These are phyloP conservation scores for Spinus olivaceus DNA, from an alignment of 2,797 vertebrate genomes.

Conservation along the genomic window DNA sequence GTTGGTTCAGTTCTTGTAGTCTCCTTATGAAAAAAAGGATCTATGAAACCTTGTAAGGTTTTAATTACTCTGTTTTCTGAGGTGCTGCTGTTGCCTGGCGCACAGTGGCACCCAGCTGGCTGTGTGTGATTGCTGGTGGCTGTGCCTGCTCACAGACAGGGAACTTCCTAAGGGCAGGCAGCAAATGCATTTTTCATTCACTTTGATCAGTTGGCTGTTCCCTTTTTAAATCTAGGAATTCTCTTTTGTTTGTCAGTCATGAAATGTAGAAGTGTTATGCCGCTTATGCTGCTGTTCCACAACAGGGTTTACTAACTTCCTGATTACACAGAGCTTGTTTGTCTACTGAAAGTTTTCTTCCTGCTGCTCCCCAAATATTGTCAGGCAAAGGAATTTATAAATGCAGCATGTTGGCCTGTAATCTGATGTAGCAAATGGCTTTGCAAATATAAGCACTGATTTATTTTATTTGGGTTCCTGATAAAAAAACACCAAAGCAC, in stretches of 20 bases:
- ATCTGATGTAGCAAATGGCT: background rate
- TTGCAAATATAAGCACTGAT: background rate
- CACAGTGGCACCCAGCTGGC: background rate
- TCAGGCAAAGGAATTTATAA: background rate
- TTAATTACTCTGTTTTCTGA: background rate
- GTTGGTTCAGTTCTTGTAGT: background rate
- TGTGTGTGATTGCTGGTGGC: background rate
- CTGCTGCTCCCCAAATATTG: background rate
- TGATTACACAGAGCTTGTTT: background rate
- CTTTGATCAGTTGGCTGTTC: background rate
- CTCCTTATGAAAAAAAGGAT: background rate
- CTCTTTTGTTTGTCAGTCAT: background rate
- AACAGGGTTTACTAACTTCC: background rate
- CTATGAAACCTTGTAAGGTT: background rate
- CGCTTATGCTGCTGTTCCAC: background rate
- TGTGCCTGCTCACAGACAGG: background rate
- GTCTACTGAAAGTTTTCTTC: background rate
- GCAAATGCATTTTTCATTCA: background rate
- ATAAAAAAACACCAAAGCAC: background rate
- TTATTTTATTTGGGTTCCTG: background rate
- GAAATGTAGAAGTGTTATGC: background rate
- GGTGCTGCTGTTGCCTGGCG: background rate
- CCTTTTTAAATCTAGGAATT: background rate
- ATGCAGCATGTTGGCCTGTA: background rate
- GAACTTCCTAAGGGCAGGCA: background rate